Evolutionary conservation across 2,888 invertebrate genomes (phyloP), one percentile per base, ranked within the genome.

Genomic region (Lasius fuliginosus): DNA sequence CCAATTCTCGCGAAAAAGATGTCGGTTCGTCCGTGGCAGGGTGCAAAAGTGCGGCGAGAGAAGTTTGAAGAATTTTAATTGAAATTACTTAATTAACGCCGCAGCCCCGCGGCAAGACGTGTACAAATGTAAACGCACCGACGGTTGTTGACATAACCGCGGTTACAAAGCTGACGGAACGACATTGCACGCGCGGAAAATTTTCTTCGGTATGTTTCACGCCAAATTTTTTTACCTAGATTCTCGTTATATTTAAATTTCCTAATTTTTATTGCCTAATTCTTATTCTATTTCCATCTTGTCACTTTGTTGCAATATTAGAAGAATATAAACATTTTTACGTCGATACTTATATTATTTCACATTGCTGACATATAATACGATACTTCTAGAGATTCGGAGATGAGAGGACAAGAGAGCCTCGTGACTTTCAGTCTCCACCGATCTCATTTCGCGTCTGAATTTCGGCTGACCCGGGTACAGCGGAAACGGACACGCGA

Each of bases 41-140:
- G 12, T 82, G 87, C 86, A 89, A 87, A 85, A 69, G 71, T 36
- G 36, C 86, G 84, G 77, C 15, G 86, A 75, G 77, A 49, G 83
- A 81, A 85, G 85, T 82, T 83, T 85, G 74, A 88, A 89, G 91
- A 91, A 91, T 92, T 92, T 93, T 93, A 92, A 93, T 93, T 91
- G 90, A 92, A 92, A 92, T 92, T 88, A 91, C 91, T 92, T 92
- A 92, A 92, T 93, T 92, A 92, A 90, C 90, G 65, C 86, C 73
- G 68, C 2, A 53, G 58, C 46, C 69, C 84, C 58, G 71, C 65
- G 71, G 33, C 83, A 79, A 56, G 77, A 68, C 77, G 67, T 71
- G 82, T 71, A 83, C 56, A 60, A 56, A 83, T 58, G 71, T 76
- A 49, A 67, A 33, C 42, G 73, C 65, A 75, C 82, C 77, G 8